Conservation (phyloP, 2,888 invertebrate species). For the Aphrophora alni region DNA sequence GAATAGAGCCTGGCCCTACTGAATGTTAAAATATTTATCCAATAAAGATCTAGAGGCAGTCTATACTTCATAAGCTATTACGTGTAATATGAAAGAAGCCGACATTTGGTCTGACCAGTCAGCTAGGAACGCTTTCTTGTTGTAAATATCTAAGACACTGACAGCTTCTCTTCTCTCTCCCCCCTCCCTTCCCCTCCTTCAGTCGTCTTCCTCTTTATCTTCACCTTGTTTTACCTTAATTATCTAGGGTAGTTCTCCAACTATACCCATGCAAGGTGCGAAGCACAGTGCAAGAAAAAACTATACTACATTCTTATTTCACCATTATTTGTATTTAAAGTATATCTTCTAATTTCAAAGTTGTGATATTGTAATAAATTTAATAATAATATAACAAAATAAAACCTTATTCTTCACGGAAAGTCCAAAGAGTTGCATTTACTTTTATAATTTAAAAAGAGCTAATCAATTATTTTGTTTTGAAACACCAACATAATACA, state of each 20-base stretch:
- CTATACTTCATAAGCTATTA: slow-evolving; percentile 4
- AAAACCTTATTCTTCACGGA: too few species aligned
- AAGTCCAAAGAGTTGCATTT: too few species aligned
- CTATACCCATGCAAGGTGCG: too few species aligned
- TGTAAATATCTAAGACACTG: not conserved
- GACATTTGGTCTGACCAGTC: not conserved
- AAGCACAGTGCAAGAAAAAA: too few species aligned
- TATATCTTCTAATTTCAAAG: too few species aligned
- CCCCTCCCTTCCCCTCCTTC: not conserved
- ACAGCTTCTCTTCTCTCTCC: not conserved
- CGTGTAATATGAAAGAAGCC: not conserved
- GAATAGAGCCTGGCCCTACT: not conserved
- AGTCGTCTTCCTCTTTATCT: not conserved
- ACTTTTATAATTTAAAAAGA: too few species aligned
- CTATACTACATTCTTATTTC: too few species aligned
- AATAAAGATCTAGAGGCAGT: not conserved
- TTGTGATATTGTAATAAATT: too few species aligned
- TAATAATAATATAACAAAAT: too few species aligned
- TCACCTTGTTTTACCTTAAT: not conserved
- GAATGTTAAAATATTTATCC: slow-evolving; percentile 9
- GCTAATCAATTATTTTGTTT: too few species aligned
- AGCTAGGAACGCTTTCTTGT: not conserved
- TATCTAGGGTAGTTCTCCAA: not conserved
- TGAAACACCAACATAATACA: too few species aligned
- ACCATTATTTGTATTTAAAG: too few species aligned